Conservation (phyloP, 2,888 invertebrate genomes). For the Cosmia trapezina region DNA sequence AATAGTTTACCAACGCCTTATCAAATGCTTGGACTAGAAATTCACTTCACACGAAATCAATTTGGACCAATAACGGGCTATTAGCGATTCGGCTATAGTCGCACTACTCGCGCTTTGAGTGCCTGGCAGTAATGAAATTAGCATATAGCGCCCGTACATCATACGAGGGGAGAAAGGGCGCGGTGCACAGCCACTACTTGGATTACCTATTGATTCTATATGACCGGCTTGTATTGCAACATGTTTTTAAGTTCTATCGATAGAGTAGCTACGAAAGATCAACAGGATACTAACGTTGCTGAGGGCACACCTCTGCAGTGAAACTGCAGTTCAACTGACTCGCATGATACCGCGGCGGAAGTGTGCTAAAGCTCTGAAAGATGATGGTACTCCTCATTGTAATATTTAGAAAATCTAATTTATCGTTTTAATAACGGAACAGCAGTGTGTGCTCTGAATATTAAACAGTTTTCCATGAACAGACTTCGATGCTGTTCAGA, state of each 20-base stretch:
- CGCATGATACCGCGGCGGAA: no score
- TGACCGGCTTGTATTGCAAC: slow-evolving; percentile 1
- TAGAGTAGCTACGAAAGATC: not conserved
- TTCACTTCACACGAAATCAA: slow-evolving; percentile 61
- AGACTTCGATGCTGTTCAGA: slow-evolving; percentile 24
- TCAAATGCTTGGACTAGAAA: slow-evolving; percentile 46
- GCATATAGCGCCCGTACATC: slow-evolving; percentile 65
- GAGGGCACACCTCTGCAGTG: no score
- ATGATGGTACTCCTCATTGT: not conserved
- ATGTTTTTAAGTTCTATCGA: not conserved
- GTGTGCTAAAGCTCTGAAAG: not conserved
- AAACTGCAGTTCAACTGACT: no score
- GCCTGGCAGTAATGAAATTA: slow-evolving; percentile 71
- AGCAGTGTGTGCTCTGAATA: slow-evolving; percentile 24
- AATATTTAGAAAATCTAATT: not conserved
- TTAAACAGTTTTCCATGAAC: slow-evolving; percentile 27
- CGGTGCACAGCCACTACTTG: slow-evolving; percentile 25
- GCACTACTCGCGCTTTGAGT: slow-evolving; percentile 57
- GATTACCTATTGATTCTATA: slow-evolving; percentile 17
- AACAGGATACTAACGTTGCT: not conserved
- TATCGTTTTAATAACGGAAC: slow-evolving; percentile 23
- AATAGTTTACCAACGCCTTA: slow-evolving; percentile 11
- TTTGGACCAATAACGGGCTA: slow-evolving; percentile 59
- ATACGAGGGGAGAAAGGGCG: slow-evolving; percentile 44
- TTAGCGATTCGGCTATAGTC: slow-evolving; percentile 49